Percentiles rank a stretch among this genome's conserved stretches.
Evolutionary conservation across 2,888 invertebrate species (phyloP).

Genomic region (Flabesymbios commensalis): DNA sequence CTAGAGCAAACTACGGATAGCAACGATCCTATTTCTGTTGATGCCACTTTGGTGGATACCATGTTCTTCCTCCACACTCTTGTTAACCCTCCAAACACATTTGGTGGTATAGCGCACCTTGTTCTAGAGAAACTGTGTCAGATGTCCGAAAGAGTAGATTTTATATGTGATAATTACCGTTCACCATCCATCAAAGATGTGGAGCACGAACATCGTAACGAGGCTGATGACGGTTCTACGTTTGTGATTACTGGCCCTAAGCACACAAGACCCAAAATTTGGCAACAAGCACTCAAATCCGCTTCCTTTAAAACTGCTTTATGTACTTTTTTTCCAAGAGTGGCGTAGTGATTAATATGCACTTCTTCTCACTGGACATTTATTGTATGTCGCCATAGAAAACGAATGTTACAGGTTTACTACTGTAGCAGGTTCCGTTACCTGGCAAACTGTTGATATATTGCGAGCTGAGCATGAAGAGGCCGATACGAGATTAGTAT

Average conservation of each 20-base stretch:
- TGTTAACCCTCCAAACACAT: background rate
- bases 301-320: background rate
- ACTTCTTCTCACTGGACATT: background rate
- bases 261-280: background rate
- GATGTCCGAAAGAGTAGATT: background rate
- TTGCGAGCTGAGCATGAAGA: slow-evolving; percentile 12
- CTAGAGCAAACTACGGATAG: background rate
- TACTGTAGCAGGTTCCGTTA: background rate
- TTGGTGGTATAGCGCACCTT: background rate
- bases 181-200: slow-evolving; percentile 11
- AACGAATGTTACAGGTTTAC: background rate
- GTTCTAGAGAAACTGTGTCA: background rate
- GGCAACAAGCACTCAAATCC: background rate
- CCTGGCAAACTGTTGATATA: background rate
- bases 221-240: background rate
- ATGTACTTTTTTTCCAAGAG: background rate
- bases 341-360: background rate
- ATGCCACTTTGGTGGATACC: slow-evolving; percentile 1
- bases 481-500: slow-evolving; percentile 9
- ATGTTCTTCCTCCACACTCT: background rate
- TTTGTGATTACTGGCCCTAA: background rate
- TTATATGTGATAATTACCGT: slow-evolving; percentile 13
- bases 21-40: background rate
- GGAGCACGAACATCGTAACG: slow-evolving; percentile 6
- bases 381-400: background rate